Conservation (phyloP, 2,113 vertebrate genomes). For the Gasterosteus nipponicus region DNA sequence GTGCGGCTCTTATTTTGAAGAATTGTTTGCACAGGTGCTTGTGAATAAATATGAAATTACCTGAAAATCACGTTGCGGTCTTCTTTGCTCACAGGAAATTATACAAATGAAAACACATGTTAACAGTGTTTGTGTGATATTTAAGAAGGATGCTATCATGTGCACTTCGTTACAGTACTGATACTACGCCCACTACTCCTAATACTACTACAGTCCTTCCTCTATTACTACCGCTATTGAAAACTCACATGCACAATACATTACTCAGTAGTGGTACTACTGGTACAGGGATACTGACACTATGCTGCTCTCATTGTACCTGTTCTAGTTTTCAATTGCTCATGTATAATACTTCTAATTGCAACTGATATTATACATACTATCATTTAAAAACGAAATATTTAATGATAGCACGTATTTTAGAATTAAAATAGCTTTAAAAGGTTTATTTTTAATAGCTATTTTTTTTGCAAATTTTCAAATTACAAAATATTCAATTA, state of each 20-base stretch:
- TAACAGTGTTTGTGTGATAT: no score
- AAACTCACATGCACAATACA: background rate
- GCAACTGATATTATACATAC: background rate
- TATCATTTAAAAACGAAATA: background rate
- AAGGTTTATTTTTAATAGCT: no score
- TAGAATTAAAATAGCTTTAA: background rate
- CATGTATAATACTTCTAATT: background rate
- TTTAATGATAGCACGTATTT: background rate
- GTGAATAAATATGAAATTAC: background rate
- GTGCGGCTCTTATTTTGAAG: conserved; percentile 12
- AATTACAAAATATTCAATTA: background rate
- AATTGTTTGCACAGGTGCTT: background rate
- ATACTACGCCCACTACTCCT: background rate
- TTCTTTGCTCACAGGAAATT: background rate
- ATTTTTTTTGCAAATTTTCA: background rate
- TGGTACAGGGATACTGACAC: background rate
- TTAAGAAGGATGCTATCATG: no score
- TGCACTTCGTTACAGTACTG: background rate
- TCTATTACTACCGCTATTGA: background rate
- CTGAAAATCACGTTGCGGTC: background rate
- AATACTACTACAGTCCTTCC: background rate
- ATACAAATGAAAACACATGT: no score
- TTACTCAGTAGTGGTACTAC: background rate
- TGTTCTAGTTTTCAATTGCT: background rate
- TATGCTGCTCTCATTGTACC: background rate